Conservation (phyloP, 2,888 invertebrate genomes). For the Leucophenga maculata region DNA sequence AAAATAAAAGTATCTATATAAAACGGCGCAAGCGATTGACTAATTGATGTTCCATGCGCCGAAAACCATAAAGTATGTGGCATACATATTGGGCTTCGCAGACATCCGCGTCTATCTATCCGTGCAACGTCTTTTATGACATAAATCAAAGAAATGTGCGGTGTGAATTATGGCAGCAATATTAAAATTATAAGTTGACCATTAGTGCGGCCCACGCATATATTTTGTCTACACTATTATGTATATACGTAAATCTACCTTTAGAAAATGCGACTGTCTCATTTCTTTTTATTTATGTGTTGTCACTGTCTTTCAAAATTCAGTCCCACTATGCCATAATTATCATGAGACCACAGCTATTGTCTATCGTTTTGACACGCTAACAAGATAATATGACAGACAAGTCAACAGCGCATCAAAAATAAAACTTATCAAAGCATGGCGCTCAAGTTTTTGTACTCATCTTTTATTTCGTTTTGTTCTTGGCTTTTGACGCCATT, state of each 20-base stretch:
- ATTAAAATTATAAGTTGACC: constrained; percentile 50
- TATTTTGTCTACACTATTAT: constrained; percentile 21
- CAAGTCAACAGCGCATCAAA: constrained; percentile 55
- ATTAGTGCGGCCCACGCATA: constrained; percentile 48
- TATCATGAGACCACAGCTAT: constrained; percentile 28
- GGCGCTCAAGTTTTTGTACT: no score
- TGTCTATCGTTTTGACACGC: constrained; percentile 51
- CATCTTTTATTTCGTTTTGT: no score
- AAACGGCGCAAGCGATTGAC: no score
- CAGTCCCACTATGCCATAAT: constrained; percentile 24
- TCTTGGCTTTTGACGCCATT: no score
- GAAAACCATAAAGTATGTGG: no score
- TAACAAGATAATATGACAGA: constrained; percentile 65
- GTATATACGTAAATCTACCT: not conserved
- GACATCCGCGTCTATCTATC: no score
- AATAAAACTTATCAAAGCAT: constrained; percentile 48
- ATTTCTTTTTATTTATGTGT: no score
- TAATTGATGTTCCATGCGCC: no score
- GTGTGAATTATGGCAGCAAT: constrained; percentile 13
- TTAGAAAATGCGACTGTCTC: constrained; percentile 11
- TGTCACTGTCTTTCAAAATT: no score
- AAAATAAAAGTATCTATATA: no score
- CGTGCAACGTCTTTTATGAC: not conserved
- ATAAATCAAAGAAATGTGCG: constrained; percentile 4
- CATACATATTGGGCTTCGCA: no score